Evolutionary conservation across 2,888 invertebrate genomes (phyloP).

Genomic region (Osmoderma eremita): DNA sequence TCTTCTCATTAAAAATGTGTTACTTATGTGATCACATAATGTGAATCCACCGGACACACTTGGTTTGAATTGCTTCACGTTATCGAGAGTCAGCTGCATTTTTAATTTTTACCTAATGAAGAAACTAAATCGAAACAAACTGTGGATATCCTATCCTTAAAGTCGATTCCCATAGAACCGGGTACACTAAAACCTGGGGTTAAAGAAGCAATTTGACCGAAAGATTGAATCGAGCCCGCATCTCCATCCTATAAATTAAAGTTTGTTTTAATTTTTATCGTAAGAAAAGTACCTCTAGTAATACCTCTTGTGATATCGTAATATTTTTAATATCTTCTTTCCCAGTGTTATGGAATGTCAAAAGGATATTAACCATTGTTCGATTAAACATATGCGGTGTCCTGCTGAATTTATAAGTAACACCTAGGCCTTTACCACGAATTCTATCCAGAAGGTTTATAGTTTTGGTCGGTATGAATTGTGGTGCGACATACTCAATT

Average conservation of each 20-base stretch:
- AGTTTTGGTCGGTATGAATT: slow-evolving; percentile 69
- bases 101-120: slow-evolving; percentile 65
- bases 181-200: slow-evolving; percentile 72
- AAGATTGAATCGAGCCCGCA: slow-evolving; percentile 14
- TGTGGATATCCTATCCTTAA: slow-evolving; percentile 91
- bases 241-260: slow-evolving; percentile 62
- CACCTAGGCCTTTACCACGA: slow-evolving; percentile 73
- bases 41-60: too few species aligned
- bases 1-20: not conserved
- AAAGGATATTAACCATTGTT: slow-evolving; percentile 83
- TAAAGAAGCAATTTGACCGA: slow-evolving; percentile 59
- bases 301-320: slow-evolving; percentile 78
- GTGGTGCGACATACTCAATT: slow-evolving; percentile 71
- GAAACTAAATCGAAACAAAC: slow-evolving; percentile 81
- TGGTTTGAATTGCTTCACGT: too few species aligned
- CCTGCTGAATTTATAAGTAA: slow-evolving; percentile 77
- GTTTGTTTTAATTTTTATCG: not conserved
- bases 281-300: too few species aligned
- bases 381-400: slow-evolving; percentile 84
- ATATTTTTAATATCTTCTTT: slow-evolving; percentile 74
- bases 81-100: too few species aligned
- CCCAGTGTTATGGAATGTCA: slow-evolving; percentile 80
- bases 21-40: not conserved
- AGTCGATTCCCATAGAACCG: slow-evolving; percentile 85
- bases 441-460: slow-evolving; percentile 78